Conservation (phyloP, 2,888 invertebrate genomes). For the Myopa testacea region DNA sequence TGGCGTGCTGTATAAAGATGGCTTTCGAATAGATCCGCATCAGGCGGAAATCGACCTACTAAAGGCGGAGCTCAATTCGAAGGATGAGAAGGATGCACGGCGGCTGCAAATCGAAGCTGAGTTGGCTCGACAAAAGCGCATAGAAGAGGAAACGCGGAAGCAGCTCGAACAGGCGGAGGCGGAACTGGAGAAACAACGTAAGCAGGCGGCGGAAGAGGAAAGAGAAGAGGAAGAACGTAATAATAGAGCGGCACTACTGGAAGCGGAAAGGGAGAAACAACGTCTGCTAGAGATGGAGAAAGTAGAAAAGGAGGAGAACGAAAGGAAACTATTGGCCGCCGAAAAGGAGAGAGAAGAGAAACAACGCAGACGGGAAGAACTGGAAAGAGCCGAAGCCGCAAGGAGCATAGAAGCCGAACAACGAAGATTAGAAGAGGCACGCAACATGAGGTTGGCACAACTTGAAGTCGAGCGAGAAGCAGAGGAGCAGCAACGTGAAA, state of each 20-base stretch:
- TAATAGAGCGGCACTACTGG: slow-evolving; percentile 23
- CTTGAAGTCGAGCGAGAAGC: slow-evolving; percentile 45
- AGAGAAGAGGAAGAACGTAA: slow-evolving; percentile 30
- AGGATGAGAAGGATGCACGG: slow-evolving; percentile 46
- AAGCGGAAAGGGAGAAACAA: slow-evolving; percentile 35
- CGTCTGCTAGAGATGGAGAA: slow-evolving; percentile 8
- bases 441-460: neutral
- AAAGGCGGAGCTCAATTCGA: slow-evolving; percentile 46
- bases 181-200: slow-evolving; percentile 53
- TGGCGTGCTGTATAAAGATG: slow-evolving; percentile 64
- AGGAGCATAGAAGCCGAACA: neutral
- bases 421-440: slow-evolving; percentile 10
- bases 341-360: slow-evolving; percentile 46
- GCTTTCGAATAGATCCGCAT: slow-evolving; percentile 62
- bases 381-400: slow-evolving; percentile 18
- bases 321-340: slow-evolving; percentile 47
- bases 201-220: slow-evolving; percentile 42
- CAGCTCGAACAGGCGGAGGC: slow-evolving; percentile 60
- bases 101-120: slow-evolving; percentile 58
- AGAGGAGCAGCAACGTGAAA: slow-evolving; percentile 39
- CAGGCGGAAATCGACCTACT: slow-evolving; percentile 50
- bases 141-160: slow-evolving; percentile 59
- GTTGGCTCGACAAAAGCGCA: slow-evolving; percentile 57
- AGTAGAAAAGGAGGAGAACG: slow-evolving; percentile 49
- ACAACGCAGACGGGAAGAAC: slow-evolving; percentile 35